Conservation (phyloP, 1,140 invertebrate species). For the Mamestra configurata region DNA sequence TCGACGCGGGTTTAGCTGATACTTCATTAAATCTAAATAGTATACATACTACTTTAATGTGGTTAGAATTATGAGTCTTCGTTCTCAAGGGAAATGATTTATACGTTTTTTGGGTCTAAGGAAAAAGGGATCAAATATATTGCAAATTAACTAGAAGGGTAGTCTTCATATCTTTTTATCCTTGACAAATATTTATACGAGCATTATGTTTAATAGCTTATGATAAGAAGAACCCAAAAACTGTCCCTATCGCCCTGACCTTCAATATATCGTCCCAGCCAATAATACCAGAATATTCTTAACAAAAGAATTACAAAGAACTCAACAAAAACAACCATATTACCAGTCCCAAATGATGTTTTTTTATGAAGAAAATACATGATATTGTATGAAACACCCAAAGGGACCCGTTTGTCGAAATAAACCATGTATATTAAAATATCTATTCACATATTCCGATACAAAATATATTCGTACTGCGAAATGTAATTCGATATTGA, state of each 20-base stretch:
- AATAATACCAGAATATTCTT: not conserved
- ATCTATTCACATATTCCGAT: not conserved
- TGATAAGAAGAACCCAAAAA: not conserved
- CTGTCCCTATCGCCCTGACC: not conserved
- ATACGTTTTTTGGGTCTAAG: too few species aligned
- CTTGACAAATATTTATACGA: too few species aligned
- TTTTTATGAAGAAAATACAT: constrained; percentile 15
- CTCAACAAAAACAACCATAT: not conserved
- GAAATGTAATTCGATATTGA: not conserved
- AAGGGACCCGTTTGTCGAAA: constrained; percentile 29
- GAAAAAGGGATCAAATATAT: too few species aligned
- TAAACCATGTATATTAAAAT: constrained; percentile 16
- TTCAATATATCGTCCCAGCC: not conserved
- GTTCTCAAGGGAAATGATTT: too few species aligned
- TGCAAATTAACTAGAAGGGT: too few species aligned
- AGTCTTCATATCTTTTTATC: too few species aligned
- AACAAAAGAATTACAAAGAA: constrained; percentile 7
- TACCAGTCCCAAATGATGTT: not conserved
- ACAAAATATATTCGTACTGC: not conserved
- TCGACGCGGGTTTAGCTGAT: not conserved
- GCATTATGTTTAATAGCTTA: not conserved
- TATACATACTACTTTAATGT: too few species aligned
- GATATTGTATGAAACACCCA: not conserved
- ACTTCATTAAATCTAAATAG: not conserved
- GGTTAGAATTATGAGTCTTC: too few species aligned